Percentiles rank a stretch among this genome's conserved stretches.
Evolutionary conservation across 1,140 invertebrate species (phyloP).

Genomic region (Drosophila erecta): DNA sequence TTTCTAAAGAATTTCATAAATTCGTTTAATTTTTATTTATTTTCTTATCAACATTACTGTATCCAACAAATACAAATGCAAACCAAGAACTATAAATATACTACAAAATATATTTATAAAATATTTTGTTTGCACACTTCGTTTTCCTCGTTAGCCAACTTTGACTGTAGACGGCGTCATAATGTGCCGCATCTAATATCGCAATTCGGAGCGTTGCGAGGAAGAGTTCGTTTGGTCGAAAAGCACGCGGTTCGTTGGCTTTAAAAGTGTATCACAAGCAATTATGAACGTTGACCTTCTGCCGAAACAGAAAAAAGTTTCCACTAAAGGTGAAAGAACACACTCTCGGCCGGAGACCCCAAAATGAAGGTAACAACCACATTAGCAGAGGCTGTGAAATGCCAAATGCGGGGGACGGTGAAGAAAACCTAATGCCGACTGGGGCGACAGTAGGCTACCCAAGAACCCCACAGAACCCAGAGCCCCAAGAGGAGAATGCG

Average conservation of each 20-base stretch:
- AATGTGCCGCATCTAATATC: constrained; percentile 57
- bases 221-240: constrained; percentile 12
- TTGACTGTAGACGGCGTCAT: constrained; percentile 17
- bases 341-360: constrained; percentile 16
- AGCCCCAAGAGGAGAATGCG: constrained; percentile 30
- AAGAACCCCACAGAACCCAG: constrained; percentile 10
- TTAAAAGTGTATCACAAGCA: constrained; percentile 47
- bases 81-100: too few relatives aligned
- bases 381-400: constrained; percentile 18
- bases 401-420: background rate
- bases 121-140: background rate
- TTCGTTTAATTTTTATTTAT: too few relatives aligned
- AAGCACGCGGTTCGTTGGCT: constrained; percentile 44
- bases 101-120: background rate
- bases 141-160: background rate
- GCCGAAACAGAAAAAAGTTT: constrained; percentile 56
- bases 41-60: too few relatives aligned
- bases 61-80: too few relatives aligned
- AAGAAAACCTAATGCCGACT: constrained; percentile 13
- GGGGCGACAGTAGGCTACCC: constrained; percentile 13
- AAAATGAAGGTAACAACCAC: constrained; percentile 41
- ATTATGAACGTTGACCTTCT: constrained; percentile 81
- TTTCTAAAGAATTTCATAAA: too few relatives aligned
- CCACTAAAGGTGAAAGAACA: constrained; percentile 53
- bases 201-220: constrained; percentile 7